These are phyloP conservation scores for Emys orbicularis DNA, from an alignment of 2,797 vertebrate genomes.

Conservation along the genomic window DNA sequence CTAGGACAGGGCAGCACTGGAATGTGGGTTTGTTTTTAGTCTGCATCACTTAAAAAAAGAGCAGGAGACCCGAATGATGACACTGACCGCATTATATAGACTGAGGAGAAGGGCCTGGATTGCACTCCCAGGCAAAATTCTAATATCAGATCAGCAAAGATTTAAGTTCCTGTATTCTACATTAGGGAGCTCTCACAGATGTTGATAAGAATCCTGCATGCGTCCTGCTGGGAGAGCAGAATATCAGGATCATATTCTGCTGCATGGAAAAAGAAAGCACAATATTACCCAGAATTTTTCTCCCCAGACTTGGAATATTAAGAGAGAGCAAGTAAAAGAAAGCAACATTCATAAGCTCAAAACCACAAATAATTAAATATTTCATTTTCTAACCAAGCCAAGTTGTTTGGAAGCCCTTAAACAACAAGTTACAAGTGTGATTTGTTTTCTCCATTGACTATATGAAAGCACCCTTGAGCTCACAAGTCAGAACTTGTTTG, in stretches of 20 bases:
- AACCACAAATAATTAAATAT: conserved; percentile 78
- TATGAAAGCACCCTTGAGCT: conserved; percentile 38
- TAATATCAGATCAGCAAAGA: conserved; percentile 42
- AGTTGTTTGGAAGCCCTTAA: conserved; percentile 72
- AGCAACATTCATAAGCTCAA: conserved; percentile 72
- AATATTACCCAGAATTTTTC: conserved; percentile 50
- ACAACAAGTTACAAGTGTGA: conserved; percentile 69
- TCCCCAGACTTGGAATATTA: conserved; percentile 63
- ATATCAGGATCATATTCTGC: not conserved
- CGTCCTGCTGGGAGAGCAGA: not conserved
- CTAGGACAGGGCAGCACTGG: conserved; percentile 51
- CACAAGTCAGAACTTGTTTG: conserved; percentile 65
- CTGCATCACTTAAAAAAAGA: conserved; percentile 64
- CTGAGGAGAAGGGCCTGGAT: conserved; percentile 51
- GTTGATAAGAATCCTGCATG: not conserved
- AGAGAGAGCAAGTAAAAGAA: conserved; percentile 66
- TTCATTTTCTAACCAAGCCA: conserved; percentile 78
- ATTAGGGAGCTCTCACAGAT: conserved; percentile 4
- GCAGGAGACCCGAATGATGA: conserved; percentile 59
- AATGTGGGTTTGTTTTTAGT: conserved; percentile 65
- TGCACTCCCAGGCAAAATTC: conserved; percentile 67
- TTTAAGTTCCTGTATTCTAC: conserved; percentile 10
- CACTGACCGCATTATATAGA: conserved; percentile 50
- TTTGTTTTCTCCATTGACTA: conserved; percentile 62
- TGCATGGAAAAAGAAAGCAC: not conserved